Evolutionary conservation across 2,888 invertebrate genomes (phyloP).

Genomic region (Seira sanloemensis): DNA sequence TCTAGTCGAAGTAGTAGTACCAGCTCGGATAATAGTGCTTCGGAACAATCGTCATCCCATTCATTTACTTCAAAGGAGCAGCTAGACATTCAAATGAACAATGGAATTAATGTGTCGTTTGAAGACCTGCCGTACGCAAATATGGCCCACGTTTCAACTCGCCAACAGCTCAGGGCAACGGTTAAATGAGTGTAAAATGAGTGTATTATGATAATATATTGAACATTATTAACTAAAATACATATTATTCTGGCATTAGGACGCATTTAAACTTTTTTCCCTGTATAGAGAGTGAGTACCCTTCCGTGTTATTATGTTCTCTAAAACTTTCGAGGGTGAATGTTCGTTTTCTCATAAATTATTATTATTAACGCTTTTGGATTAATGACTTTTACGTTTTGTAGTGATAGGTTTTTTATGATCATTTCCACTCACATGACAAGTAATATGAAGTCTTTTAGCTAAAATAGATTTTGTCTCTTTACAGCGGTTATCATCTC

Average conservation of each 20-base stretch:
- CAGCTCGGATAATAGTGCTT: neutral
- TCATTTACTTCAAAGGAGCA: slow-evolving; percentile 2
- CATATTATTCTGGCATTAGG: too few relatives aligned
- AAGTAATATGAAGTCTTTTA: neutral
- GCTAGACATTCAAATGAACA: slow-evolving; percentile 19
- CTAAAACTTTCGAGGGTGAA: neutral
- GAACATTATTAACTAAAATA: too few relatives aligned
- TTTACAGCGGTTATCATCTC: neutral
- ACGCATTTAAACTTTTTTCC: too few relatives aligned
- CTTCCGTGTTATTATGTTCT: neutral
- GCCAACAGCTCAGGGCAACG: slow-evolving; percentile 29
- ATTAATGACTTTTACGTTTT: neutral
- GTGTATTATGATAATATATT: too few relatives aligned
- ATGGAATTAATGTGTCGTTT: neutral
- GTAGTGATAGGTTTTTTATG: too few relatives aligned
- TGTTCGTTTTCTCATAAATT: neutral
- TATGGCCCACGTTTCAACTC: slow-evolving; percentile 15
- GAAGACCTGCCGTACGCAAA: slow-evolving; percentile 18
- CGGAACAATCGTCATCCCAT: neutral
- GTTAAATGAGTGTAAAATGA: slow-evolving; percentile 41
- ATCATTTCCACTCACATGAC: too few relatives aligned
- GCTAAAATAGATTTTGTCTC: neutral
- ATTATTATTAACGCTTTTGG: neutral
- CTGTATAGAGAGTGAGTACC: too few relatives aligned
- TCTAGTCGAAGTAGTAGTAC: neutral